Evolutionary conservation across 1,140 invertebrate species (phyloP), one percentile per base, ranked within the genome.

Genomic region (Trissolcus basalis): DNA sequence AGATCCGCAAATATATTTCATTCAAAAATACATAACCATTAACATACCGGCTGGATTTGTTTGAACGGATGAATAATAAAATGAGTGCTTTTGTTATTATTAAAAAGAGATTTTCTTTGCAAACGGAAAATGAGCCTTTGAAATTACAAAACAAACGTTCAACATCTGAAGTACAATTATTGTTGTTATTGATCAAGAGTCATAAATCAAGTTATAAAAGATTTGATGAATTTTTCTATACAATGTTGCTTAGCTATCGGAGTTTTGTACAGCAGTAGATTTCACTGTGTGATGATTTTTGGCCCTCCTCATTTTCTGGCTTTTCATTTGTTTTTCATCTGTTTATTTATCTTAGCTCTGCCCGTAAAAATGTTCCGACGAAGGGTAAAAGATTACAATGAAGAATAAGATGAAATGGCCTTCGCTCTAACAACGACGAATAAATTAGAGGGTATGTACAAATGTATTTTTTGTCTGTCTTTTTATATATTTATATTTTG

Each of bases 381-480:
- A 61, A 77, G 48, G 59, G 16, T 64, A 64, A 77, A 68, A 63
- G 64, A 72, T 61, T 70, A 63, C 48, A 64, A 58, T 60, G 59
- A 69, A 63, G 53, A 64, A 49, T 69, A 64, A 72, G 69, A 55
- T 67, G 64, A 68, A 72, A 60, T 50, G 56, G 65, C 68, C 58
- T 70, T 75, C 48, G 55, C 53, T 77, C 64, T 77, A 77, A 77
- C 68, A 72, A 77, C 69, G 69, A 72, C 64, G 69, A 77, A 77
- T 77, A 77, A 72, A 77, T 77, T 77, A 77, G 59, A 69, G 63
- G 68, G 75, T 77, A 77, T 77, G 58, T 77, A 77, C 75, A 77
- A 72, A 27, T 71, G 43, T 49, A 47, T 9, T 64, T 55, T 44
- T 11, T 7, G 5, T 55, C 36, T 39, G 36, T 39, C n/a, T 39